Evolutionary conservation across 2,888 invertebrate genomes (phyloP).

Genomic region (Drosophila prostipennis): DNA sequence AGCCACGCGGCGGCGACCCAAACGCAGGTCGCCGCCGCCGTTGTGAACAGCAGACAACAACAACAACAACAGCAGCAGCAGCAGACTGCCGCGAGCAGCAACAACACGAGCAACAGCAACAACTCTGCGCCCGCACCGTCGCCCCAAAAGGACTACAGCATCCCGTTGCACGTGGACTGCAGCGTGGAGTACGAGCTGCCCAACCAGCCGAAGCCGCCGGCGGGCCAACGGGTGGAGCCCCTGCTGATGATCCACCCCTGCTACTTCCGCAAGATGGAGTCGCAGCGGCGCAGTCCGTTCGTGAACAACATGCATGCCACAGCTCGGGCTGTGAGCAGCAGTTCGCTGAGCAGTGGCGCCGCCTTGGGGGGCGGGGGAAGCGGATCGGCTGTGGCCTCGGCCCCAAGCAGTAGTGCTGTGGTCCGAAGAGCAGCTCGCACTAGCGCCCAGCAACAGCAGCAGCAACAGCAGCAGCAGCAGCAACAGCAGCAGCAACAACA

Average conservation of each 20-base stretch:
- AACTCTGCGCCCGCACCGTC: slow-evolving; percentile 81
- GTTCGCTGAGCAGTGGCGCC: slow-evolving; percentile 73
- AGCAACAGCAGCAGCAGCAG: slow-evolving; percentile 63
- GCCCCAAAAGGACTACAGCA: slow-evolving; percentile 91
- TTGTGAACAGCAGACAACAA: slow-evolving; percentile 57
- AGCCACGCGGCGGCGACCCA: slow-evolving; percentile 59
- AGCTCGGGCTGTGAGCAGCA: slow-evolving; percentile 83
- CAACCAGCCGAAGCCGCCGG: slow-evolving; percentile 94
- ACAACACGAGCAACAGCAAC: slow-evolving; percentile 40
- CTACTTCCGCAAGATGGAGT: slow-evolving; percentile 94
- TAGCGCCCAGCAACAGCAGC: slow-evolving; percentile 62
- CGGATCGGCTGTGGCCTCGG: slow-evolving; percentile 80
- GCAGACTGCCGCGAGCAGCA: slow-evolving; percentile 27
- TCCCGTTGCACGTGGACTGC: slow-evolving; percentile 95
- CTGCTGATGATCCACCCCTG: slow-evolving; percentile 95
- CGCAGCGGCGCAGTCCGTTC: slow-evolving; percentile 92
- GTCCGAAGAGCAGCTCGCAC: slow-evolving; percentile 64
- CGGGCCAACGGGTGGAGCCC: slow-evolving; percentile 92
- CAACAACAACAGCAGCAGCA: slow-evolving; percentile 31
- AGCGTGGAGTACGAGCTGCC: slow-evolving; percentile 96
- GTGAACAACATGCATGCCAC: slow-evolving; percentile 92
- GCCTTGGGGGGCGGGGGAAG: slow-evolving; percentile 64
- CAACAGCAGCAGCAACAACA: slow-evolving; percentile 61
- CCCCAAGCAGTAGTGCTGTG: slow-evolving; percentile 63
- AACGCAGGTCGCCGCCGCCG: slow-evolving; percentile 60